These are phyloP conservation scores for Sipha flava DNA, from an alignment of 1,140 invertebrate species.

Conservation along the genomic window DNA sequence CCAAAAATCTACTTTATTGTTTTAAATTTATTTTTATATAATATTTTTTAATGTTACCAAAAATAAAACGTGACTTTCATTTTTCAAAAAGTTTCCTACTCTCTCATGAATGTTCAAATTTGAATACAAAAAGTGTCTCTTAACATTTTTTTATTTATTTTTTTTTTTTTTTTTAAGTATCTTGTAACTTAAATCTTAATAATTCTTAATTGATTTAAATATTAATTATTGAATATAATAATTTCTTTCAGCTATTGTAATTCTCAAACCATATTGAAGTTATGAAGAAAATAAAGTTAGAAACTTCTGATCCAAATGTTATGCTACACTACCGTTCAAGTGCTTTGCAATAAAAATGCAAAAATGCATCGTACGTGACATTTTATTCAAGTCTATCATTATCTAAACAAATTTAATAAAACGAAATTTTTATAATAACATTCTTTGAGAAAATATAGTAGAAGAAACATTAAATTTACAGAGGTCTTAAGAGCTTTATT, in stretches of 20 bases:
- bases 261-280: neutral
- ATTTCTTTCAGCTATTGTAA: too few species aligned
- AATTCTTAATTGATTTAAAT: too few species aligned
- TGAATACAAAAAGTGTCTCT: too few species aligned
- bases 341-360: too few species aligned
- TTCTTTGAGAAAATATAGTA: neutral
- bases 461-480: conserved; percentile 21
- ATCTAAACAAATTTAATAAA: conserved; percentile 17
- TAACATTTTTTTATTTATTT: too few species aligned
- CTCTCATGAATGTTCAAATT: neutral
- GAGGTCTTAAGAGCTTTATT: conserved; percentile 31
- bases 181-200: too few species aligned
- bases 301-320: neutral
- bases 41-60: neutral
- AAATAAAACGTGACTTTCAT: neutral
- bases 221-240: too few species aligned
- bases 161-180: too few species aligned
- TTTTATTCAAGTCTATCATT: neutral
- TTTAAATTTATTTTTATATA: neutral
- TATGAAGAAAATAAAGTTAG: neutral
- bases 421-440: neutral
- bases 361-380: neutral
- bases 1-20: neutral
- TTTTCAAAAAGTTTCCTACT: neutral
- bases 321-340: too few species aligned